Evolutionary conservation across 1,140 invertebrate species (phyloP).

Genomic region (Papilio polytes): DNA sequence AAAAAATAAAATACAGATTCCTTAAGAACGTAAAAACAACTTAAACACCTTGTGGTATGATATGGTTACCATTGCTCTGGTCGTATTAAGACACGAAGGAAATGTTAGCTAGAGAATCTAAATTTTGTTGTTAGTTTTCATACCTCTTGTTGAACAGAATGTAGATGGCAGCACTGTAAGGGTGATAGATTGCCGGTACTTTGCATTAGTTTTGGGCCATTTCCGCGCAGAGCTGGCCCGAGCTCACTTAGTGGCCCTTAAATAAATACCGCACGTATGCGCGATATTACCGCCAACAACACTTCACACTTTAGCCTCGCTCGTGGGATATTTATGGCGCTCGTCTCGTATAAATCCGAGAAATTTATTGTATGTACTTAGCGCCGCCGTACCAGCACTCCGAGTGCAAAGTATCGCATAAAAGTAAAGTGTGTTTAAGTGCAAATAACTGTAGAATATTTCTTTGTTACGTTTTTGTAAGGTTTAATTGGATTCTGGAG

Average conservation of each 20-base stretch:
- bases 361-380: constrained; percentile 62
- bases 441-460: constrained; percentile 1
- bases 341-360: constrained; percentile 60
- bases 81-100: no score
- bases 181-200: constrained; percentile 35
- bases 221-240: constrained; percentile 69
- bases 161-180: constrained; percentile 32
- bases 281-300: constrained; percentile 76
- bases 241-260: constrained; percentile 67
- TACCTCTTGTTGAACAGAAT: not conserved
- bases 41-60: no score
- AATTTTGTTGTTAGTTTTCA: not conserved
- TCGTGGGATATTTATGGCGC: constrained; percentile 65
- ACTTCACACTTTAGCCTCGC: constrained; percentile 71
- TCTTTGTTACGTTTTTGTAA: not conserved
- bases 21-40: no score
- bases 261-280: constrained; percentile 81
- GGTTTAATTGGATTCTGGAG: not conserved
- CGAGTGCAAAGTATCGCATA: constrained; percentile 8
- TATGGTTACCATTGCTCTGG: no score
- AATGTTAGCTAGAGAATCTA: not conserved
- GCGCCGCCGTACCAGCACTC: constrained; percentile 14
- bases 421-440: constrained; percentile 36
- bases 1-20: no score
- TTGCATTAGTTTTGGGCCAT: constrained; percentile 77